Conservation (phyloP, 2,888 invertebrate genomes). For the Colletes collaris region DNA sequence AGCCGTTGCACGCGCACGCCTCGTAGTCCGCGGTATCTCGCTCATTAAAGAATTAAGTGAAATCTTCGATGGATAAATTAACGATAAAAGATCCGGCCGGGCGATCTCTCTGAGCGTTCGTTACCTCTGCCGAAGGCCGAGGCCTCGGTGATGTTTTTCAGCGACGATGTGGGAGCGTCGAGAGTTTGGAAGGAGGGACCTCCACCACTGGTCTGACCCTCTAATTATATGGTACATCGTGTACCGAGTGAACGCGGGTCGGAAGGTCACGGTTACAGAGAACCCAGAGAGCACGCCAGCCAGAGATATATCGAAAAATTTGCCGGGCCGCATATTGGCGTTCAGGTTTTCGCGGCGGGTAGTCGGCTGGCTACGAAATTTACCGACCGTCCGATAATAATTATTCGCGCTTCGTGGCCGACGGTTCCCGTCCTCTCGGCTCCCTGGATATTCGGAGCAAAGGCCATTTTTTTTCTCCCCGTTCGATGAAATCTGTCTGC, state of each 20-base stretch:
- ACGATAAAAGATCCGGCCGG: constrained; percentile 52
- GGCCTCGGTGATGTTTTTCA: constrained; percentile 47
- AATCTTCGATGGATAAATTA: constrained; percentile 64
- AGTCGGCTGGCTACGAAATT: constrained; percentile 62
- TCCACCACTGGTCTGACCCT: constrained; percentile 74
- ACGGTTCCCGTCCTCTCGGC: neutral
- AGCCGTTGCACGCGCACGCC: constrained; percentile 9
- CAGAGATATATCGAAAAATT: constrained; percentile 74
- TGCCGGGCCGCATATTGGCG: constrained; percentile 45
- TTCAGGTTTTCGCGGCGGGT: constrained; percentile 62
- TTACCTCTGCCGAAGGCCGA: constrained; percentile 37
- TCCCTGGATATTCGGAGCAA: neutral
- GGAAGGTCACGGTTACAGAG: constrained; percentile 78
- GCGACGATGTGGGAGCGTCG: constrained; percentile 47
- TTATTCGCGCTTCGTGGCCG: constrained; percentile 55
- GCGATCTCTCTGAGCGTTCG: constrained; percentile 20
- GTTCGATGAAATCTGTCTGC: too few relatives aligned
- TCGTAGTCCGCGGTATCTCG: constrained; percentile 9
- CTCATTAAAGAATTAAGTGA: constrained; percentile 61
- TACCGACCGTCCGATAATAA: constrained; percentile 64
- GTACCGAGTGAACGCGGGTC: constrained; percentile 72
- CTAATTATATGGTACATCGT: constrained; percentile 81
- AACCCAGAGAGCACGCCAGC: constrained; percentile 72
- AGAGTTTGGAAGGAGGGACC: constrained; percentile 61
- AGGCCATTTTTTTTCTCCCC: too few relatives aligned